Evolutionary conservation across 2,113 vertebrate genomes (phyloP).

Genomic region (Cairina moschata): DNA sequence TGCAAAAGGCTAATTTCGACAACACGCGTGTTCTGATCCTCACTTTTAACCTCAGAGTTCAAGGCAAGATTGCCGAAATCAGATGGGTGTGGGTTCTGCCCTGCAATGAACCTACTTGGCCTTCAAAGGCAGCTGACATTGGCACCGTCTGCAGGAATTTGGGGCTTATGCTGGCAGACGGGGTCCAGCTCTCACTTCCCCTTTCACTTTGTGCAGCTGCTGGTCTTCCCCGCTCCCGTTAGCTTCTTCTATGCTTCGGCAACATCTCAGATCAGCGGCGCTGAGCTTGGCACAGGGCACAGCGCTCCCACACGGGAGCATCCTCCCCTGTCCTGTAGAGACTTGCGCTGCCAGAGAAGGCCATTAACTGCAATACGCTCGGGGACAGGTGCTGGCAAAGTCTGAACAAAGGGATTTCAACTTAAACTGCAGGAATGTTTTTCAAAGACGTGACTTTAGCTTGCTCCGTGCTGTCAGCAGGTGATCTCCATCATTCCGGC

Average conservation of each 20-base stretch:
- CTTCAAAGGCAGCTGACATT: neutral
- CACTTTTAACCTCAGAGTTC: neutral
- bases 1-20: constrained; percentile 42
- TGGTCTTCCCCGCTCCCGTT: neutral
- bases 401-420: neutral
- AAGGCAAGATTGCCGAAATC: neutral
- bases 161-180: neutral
- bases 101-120: neutral
- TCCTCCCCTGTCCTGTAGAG: neutral
- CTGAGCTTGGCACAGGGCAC: neutral
- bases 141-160: neutral
- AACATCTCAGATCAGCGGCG: neutral
- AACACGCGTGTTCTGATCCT: neutral
- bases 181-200: neutral
- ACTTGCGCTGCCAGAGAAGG: neutral
- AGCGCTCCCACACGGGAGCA: accelerated
- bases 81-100: neutral
- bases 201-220: neutral
- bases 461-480: neutral
- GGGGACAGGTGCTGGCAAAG: neutral
- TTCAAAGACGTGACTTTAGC: neutral
- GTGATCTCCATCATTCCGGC: neutral
- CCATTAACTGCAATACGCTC: neutral
- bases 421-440: neutral
- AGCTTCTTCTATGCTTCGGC: neutral